Evolutionary conservation across 2,888 invertebrate species (phyloP).

Genomic region (Griposia aprilina): DNA sequence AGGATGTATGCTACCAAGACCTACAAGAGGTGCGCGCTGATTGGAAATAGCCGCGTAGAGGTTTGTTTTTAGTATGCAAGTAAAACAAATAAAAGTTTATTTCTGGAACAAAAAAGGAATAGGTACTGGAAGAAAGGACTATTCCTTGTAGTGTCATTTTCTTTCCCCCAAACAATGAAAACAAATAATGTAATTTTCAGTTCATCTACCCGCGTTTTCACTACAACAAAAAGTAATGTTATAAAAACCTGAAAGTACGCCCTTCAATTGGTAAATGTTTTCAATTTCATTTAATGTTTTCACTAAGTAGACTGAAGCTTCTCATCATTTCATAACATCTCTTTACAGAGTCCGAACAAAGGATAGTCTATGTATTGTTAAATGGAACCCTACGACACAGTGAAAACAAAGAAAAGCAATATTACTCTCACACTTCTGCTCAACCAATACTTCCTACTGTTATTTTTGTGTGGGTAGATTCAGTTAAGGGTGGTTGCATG

Average conservation of each 20-base stretch:
- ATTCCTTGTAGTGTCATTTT: neutral
- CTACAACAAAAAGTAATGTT: conserved; percentile 1
- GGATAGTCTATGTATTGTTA: neutral
- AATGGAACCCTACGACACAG: neutral
- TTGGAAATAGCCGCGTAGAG: too few relatives aligned
- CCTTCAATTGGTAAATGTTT: conserved; percentile 8
- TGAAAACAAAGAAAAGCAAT: neutral
- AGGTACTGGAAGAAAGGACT: neutral
- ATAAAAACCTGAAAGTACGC: conserved; percentile 1
- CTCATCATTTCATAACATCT: neutral
- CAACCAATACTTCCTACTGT: neutral
- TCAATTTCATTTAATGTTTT: conserved; percentile 17
- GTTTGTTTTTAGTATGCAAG: neutral
- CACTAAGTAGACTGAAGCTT: neutral
- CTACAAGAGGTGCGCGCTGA: too few relatives aligned
- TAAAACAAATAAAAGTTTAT: neutral
- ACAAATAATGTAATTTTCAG: neutral
- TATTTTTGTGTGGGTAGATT: conserved; percentile 23
- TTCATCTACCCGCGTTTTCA: neutral
- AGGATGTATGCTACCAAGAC: too few relatives aligned
- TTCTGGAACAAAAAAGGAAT: neutral
- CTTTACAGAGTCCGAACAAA: neutral
- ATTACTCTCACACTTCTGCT: neutral
- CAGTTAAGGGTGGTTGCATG: conserved; percentile 43
- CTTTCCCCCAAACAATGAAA: neutral